Evolutionary conservation across 1,140 invertebrate species (phyloP), one percentile per base, ranked within the genome.

Genomic region (Temnothorax nylanderi): DNA sequence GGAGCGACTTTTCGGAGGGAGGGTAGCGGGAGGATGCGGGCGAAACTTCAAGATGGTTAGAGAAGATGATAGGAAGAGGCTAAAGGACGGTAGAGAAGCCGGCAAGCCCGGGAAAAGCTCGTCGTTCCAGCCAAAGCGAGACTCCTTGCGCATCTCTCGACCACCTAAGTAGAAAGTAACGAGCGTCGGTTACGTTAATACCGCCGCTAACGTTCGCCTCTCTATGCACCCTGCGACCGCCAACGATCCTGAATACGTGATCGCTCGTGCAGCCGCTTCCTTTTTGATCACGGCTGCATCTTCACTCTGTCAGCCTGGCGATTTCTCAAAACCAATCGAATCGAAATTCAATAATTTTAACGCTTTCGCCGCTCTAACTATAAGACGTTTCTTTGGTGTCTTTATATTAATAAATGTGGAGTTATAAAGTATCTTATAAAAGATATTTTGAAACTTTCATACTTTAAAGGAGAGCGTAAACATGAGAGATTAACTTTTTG

Each of bases 141-240:
- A 67, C 85, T 86, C 77, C 65, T 51, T 18, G 13, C 32, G 44
- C 21, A 16, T 21, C n/a, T 58, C 75, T 75, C 26, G 54, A 47
- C 37, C 69, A 58, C 32, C 74, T 89, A 89, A 92, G 84, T 92
- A 87, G 89, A 91, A 92, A 89, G 56, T 90, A 92, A 92, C 87
- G 92, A 92, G 69, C 69, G 75, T 11, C 80, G 60, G 88, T 86
- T 91, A 85, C 72, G 64, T 67, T 74, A 65, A 77, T 87, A 89
- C 69, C 74, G n/a, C 54, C 26, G 58, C 47, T 41, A 72, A 49
- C 54, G 72, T 49, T 76, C 56, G 81, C 37, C 37, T 71, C 49
- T 74, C 82, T 34, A 10, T 71, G 51, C 47, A 37, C 49, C 32
- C 11, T 26, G 62, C 51, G 51, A 58, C 49, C 21, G 51, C 76